phyloP scores from a whole-genome alignment of 2,113 vertebrate species.

The Gopherus flavomarginatus region DNA sequence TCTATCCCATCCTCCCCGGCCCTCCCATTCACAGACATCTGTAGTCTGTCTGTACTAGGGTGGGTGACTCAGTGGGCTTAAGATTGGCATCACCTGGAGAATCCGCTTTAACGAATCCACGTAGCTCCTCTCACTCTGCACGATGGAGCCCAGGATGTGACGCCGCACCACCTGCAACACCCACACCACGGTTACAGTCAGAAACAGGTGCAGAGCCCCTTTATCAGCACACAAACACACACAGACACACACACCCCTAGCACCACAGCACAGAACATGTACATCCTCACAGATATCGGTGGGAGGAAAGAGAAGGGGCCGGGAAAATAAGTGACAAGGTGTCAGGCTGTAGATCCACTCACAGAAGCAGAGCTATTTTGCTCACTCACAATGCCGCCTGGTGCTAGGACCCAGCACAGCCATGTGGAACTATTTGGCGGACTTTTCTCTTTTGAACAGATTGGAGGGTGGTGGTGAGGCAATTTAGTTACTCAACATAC shows the following conservation, averaged over 20 bases:
- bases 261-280: background rate
- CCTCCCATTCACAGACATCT: background rate
- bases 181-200: accelerated
- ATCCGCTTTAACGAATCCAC: slow-evolving; percentile 91
- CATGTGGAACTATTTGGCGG: background rate
- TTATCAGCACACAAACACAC: too few relatives aligned
- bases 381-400: background rate
- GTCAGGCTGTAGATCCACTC: background rate
- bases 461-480: accelerated
- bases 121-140: slow-evolving; percentile 93
- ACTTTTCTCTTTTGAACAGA: background rate
- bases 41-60: background rate
- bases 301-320: background rate
- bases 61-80: background rate
- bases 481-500: background rate
- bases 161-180: slow-evolving; percentile 87
- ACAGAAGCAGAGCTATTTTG: background rate
- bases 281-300: background rate
- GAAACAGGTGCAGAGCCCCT: too few relatives aligned
- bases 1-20: background rate
- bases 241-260: accelerated
- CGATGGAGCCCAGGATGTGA: slow-evolving; percentile 93
- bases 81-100: slow-evolving; percentile 82
- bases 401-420: accelerated
- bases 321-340: accelerated